A percentile compares a stretch with the other conserved stretches of the same genome.
Evolutionary conservation across 2,888 invertebrate species (phyloP).

Genomic region (Dryobota labecula): DNA sequence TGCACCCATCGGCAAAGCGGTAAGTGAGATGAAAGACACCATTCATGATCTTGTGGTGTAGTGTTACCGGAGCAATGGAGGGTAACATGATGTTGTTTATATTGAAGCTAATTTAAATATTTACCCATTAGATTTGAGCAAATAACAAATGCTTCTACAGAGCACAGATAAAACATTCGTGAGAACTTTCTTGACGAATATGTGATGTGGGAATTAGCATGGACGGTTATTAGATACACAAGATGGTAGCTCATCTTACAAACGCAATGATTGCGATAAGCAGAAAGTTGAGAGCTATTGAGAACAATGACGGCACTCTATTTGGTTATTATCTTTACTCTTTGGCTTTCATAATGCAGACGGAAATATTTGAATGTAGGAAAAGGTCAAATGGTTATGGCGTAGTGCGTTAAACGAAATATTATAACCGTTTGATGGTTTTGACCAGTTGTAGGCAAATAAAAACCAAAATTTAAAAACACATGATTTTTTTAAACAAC

Average conservation of each 20-base stretch:
- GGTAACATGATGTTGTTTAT: slow-evolving; percentile 79
- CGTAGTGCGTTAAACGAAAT: slow-evolving; percentile 25
- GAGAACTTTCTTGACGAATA: slow-evolving; percentile 67
- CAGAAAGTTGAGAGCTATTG: slow-evolving; percentile 52
- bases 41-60: slow-evolving; percentile 82
- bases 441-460: background rate
- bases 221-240: slow-evolving; percentile 34
- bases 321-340: slow-evolving; percentile 31
- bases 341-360: slow-evolving; percentile 25
- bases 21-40: slow-evolving; percentile 85
- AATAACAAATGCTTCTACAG: slow-evolving; percentile 64
- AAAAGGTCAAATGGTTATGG: slow-evolving; percentile 22
- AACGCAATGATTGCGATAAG: slow-evolving; percentile 46
- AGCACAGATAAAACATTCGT: slow-evolving; percentile 68
- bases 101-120: slow-evolving; percentile 81
- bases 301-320: slow-evolving; percentile 46
- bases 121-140: slow-evolving; percentile 73
- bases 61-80: slow-evolving; percentile 78
- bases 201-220: slow-evolving; percentile 56
- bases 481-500: background rate
- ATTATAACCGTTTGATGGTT: background rate
- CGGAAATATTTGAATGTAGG: slow-evolving; percentile 25
- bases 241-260: slow-evolving; percentile 44
- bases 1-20: slow-evolving; percentile 79
- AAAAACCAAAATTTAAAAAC: background rate